Base-by-base conservation (phyloP, 2,888 invertebrate genomes). In the Acanthoscelides obtectus region DNA sequence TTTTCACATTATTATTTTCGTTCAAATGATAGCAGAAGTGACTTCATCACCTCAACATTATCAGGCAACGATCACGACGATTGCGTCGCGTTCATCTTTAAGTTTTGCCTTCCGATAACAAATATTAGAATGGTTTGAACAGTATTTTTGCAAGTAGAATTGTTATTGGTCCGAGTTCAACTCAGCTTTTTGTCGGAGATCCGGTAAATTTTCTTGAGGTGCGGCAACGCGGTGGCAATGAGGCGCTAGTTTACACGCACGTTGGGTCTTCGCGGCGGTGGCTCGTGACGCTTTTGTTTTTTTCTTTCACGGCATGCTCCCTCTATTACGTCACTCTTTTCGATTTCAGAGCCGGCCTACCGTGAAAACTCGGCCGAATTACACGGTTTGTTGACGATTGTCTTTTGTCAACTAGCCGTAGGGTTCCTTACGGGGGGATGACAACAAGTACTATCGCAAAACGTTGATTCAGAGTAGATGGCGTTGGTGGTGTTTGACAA, bases 341-440 rank as follows among this genome's bases (percentile, higher is more conserved):
- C 84, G 82, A 84, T 85, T 86, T 86, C 85, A 79, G 84, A 83
- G 78, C 79, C 81, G 79, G 76, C 82, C 80, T 83, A 82, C 81
- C 86, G 81, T 85, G 83, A 86, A 85, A 86, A 84, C 81, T 82
- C 84, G 85, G 84, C 82, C 84, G 81, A 79, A 83, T 83, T 81
- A 80, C 78, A 79, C 80, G 81, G 77, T 80, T 71, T 45, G 69
- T 71, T 45, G 69, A 77, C 77, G 76, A 76, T 78, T 80, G 75
- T 74, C 76, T 75, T 78, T 79, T 78, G 79, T 80, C 79, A 77
- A 75, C 75, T 80, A 82, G 63, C 20, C 66, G 12, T 45, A 45
- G 45, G 45, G 45, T 45, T 45, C 45, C 17, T 66, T 66, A 66
- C 66, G 4, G 20, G 66, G 66, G 66, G 6, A 6, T 6, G 12